These are phyloP conservation scores for Aurelia coerulea DNA, from an alignment of 30 jellyfish, hydroid and myxozoan genomes.

Conservation along the genomic window DNA sequence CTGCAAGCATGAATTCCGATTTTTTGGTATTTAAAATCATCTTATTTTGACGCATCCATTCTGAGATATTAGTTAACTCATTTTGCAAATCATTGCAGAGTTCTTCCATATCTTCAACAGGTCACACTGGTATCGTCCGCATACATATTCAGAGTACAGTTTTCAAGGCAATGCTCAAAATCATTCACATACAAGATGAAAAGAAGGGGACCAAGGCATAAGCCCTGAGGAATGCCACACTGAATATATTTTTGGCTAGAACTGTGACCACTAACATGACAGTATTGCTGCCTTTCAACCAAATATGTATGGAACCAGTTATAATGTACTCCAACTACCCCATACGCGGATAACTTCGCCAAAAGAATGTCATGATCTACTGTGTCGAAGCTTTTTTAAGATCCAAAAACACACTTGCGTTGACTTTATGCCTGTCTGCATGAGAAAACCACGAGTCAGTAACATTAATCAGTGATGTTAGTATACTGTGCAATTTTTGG, in stretches of 20 bases:
- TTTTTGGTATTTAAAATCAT: conserved; percentile 11
- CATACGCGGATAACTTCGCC: no score
- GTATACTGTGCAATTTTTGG: no score
- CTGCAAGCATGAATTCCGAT: conserved; percentile 9
- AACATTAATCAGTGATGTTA: no score
- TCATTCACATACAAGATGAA: conserved; percentile 15
- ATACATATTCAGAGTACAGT: background rate
- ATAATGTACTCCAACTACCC: no score
- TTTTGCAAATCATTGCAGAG: background rate
- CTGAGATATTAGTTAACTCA: background rate
- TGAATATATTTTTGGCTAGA: background rate
- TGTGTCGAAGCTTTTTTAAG: no score
- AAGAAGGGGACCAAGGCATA: background rate
- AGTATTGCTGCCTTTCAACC: conserved; percentile 5
- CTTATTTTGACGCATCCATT: conserved; percentile 13
- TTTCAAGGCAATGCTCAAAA: background rate
- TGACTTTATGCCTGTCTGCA: no score
- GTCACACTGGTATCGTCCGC: conserved; percentile 18
- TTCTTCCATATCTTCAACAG: conserved; percentile 3
- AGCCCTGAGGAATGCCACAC: no score
- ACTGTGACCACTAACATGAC: background rate
- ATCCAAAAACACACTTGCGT: no score
- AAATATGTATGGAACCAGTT: background rate
- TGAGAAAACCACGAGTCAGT: no score
- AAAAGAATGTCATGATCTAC: no score